Conservation (phyloP, 2,113 vertebrate species). For the Hystrix brachyura region DNA sequence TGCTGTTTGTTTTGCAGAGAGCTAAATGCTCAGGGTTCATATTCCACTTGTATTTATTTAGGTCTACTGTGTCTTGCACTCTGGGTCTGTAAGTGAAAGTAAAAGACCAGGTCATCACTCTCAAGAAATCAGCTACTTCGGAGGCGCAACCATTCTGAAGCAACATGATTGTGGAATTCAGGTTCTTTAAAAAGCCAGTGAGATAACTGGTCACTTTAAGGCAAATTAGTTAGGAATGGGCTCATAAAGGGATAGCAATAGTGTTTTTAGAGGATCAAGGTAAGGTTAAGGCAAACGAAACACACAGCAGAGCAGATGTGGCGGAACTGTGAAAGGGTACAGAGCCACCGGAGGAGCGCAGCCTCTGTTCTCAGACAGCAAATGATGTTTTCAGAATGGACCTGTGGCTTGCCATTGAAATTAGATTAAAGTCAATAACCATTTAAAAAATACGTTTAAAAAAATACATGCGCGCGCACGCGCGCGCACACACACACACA, state of each 20-base stretch:
- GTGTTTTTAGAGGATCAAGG: neutral
- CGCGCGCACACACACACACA: neutral
- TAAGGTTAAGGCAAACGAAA: neutral
- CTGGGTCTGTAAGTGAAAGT: neutral
- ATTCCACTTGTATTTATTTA: neutral
- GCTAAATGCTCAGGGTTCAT: neutral
- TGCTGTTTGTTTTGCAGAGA: neutral
- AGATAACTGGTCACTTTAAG: neutral
- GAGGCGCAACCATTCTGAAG: neutral
- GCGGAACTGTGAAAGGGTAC: rapidly evolving
- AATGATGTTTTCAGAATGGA: neutral
- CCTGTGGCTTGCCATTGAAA: neutral
- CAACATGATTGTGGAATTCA: neutral
- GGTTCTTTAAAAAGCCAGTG: neutral
- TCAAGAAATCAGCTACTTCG: neutral
- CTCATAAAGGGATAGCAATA: neutral
- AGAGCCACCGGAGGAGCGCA: neutral
- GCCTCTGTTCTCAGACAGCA: neutral
- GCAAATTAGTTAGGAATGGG: neutral
- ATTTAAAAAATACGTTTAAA: neutral
- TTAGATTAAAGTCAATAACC: neutral
- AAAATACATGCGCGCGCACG: too few relatives aligned
- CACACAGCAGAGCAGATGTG: rapidly evolving
- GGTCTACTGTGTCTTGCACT: neutral
- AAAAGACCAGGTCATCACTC: neutral